phyloP scores from a whole-genome alignment of 2,113 vertebrate species.

The Cavia aperea region DNA sequence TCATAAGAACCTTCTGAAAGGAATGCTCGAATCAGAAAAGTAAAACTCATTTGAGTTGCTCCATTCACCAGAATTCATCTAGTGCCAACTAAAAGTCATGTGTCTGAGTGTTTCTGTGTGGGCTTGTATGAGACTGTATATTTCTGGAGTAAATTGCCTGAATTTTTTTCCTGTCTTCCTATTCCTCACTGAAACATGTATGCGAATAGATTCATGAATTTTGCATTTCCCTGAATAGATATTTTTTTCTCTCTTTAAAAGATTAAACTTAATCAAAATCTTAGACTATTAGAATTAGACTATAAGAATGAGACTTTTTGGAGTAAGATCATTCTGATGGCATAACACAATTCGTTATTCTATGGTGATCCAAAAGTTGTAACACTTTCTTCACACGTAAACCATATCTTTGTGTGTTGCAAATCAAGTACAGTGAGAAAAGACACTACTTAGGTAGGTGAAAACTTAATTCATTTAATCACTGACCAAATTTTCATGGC shows the following conservation, averaged over 20 bases:
- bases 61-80: not conserved
- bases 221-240: not conserved
- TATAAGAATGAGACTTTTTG: not conserved
- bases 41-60: not conserved
- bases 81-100: not conserved
- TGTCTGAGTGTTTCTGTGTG: not conserved
- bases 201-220: slow-evolving; percentile 1
- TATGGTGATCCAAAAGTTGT: not conserved
- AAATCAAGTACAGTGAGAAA: not conserved
- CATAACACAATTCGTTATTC: not conserved
- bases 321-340: not conserved
- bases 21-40: not conserved
- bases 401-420: not conserved
- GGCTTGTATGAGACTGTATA: not conserved
- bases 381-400: not conserved
- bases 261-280: not conserved
- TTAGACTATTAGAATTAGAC: not conserved
- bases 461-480: not conserved
- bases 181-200: not conserved
- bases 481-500: not conserved
- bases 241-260: slow-evolving; percentile 11
- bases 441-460: not conserved
- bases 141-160: not conserved
- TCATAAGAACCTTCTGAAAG: not conserved
- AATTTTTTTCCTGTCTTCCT: not conserved